A percentile compares a stretch with the other conserved stretches of the same genome.
phyloP scores from a whole-genome alignment of 1,140 invertebrate species.

The Radopholus similis region DNA sequence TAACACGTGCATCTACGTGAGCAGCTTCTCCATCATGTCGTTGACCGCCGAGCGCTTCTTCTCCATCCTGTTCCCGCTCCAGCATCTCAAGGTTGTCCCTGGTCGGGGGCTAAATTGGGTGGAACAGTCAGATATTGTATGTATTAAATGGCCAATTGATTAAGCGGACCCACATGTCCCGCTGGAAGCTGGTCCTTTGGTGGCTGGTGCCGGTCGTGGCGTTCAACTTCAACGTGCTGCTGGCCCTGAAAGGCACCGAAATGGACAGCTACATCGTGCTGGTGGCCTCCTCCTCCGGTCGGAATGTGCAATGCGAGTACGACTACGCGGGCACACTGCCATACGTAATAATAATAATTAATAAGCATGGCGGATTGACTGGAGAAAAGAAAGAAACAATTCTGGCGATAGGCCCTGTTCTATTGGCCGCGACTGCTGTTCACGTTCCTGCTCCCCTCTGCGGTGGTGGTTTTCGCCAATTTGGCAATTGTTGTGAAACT shows the following conservation, averaged over 20 bases:
- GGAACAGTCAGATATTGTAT: not conserved
- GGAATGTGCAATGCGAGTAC: not conserved
- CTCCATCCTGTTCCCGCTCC: conserved; percentile 3
- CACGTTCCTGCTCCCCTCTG: conserved; percentile 4
- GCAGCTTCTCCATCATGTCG: conserved; percentile 8
- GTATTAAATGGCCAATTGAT: not conserved
- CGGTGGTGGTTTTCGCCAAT: not conserved
- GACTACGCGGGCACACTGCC: not conserved
- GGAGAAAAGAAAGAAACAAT: not conserved
- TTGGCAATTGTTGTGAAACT: conserved; percentile 2
- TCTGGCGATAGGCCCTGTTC: not conserved
- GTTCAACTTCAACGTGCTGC: conserved; percentile 6
- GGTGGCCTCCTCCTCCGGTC: not conserved
- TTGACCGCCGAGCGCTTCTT: conserved; percentile 15
- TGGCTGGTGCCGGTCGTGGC: not conserved
- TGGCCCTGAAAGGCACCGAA: not conserved
- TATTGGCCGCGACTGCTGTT: conserved; percentile 7
- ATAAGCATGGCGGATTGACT: not conserved
- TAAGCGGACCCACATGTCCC: not conserved
- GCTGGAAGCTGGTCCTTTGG: conserved; percentile 1
- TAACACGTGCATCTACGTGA: conserved; percentile 7
- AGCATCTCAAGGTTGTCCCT: conserved; percentile 1
- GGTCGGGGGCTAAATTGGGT: not conserved
- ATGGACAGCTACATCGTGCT: not conserved
- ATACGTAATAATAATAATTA: not conserved